Base-by-base conservation (phyloP, 2,113 vertebrate species). In the Trichomycterus rosablanca region DNA sequence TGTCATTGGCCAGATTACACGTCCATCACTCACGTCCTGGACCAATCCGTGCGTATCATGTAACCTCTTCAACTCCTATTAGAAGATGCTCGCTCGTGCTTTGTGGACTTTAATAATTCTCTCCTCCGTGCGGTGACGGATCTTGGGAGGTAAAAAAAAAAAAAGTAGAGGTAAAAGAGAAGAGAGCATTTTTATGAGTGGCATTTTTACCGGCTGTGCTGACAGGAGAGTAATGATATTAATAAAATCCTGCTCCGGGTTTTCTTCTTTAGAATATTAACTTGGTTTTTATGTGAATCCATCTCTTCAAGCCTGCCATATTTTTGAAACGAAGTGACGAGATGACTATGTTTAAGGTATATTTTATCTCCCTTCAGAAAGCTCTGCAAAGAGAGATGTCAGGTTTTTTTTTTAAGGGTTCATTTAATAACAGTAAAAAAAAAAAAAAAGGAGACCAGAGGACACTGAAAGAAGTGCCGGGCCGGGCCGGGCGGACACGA, bases 381-480 rank as follows among this genome's bases (percentile, higher is more conserved):
- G 37, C n/a, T 40, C 37, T 40, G 37, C 37, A 15, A 1, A 3
- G 1, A 35, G 1, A 7, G 5, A 4, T 2, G 34, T 9, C 9
- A 12, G 3, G n/a, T n/a, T n/a, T n/a, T n/a, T 39, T 72, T 81
- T 76, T 84, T 83, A 67, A 70, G 46, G n/a, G 70, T 74, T 64
- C 63, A 45, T 68, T 78, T 66, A 76, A 71, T 78, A 74, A 74
- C 78, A 66, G 53, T 46, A 65, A n/a, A n/a, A n/a, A n/a, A n/a
- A n/a, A n/a, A n/a, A n/a, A n/a, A n/a, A n/a, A n/a, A n/a, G 45
- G 22, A 56, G 48, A 60, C 67, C 50, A 57, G 32, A 39, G 20
- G 8, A n/a, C 5, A 18, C 12, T 2, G 2, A 12, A 19, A 1
- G 2, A 11, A 3, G 24, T 24, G 24, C 2, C 7, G 45, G 18